phyloP scores from a whole-genome alignment of 2,888 invertebrate species.

The Atethmia centrago region DNA sequence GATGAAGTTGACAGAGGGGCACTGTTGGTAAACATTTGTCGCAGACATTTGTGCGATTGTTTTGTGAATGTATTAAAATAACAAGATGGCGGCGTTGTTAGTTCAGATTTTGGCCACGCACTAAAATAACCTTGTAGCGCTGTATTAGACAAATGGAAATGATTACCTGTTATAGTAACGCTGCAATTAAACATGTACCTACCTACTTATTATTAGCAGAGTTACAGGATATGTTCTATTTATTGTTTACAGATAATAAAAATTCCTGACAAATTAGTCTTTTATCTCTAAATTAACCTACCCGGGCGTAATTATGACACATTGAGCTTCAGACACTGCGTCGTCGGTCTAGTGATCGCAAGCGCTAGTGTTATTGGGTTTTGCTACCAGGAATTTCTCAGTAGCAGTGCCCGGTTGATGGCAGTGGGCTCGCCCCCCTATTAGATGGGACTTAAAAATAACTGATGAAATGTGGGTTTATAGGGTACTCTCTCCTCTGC shows the following conservation, averaged over 20 bases:
- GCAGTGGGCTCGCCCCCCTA: too few relatives aligned
- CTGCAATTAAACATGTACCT: not conserved
- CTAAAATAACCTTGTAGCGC: not conserved
- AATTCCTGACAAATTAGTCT: not conserved
- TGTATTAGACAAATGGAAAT: not conserved
- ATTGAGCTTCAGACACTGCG: too few relatives aligned
- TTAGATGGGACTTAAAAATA: too few relatives aligned
- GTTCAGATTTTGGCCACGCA: not conserved
- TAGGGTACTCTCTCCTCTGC: too few relatives aligned
- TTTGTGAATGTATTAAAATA: not conserved
- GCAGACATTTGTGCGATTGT: not conserved
- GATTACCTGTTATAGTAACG: not conserved
- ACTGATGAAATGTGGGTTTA: too few relatives aligned
- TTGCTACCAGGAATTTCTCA: too few relatives aligned
- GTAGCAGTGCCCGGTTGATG: too few relatives aligned
- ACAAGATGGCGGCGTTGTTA: not conserved
- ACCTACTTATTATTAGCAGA: not conserved
- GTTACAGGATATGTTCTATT: not conserved
- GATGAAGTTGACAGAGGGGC: not conserved
- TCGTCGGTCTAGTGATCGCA: too few relatives aligned
- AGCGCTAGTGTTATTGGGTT: too few relatives aligned
- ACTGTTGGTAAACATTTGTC: not conserved
- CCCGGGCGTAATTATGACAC: too few relatives aligned
- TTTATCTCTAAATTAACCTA: not conserved
- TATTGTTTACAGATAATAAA: not conserved